Percentiles rank a stretch among this genome's conserved stretches.
phyloP scores from a whole-genome alignment of 1,140 invertebrate genomes.

The Aricia agestis region DNA sequence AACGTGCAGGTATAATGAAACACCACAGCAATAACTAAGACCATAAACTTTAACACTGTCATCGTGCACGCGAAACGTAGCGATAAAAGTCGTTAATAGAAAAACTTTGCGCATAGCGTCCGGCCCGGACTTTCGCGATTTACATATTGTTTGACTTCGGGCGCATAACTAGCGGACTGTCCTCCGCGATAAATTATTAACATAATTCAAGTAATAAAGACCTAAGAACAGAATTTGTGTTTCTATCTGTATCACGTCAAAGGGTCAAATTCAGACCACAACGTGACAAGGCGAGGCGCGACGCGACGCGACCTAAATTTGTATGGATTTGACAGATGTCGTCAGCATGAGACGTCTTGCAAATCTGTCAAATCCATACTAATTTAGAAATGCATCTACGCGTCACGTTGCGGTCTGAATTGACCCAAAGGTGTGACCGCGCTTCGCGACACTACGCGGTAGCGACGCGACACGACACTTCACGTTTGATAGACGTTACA shows the following conservation, averaged over 20 bases:
- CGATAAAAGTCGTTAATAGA: conserved; percentile 45
- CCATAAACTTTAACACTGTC: conserved; percentile 34
- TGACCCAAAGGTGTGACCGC: too few species aligned
- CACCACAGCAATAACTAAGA: conserved; percentile 5
- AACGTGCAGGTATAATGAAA: conserved; percentile 9
- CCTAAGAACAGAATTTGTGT: not conserved
- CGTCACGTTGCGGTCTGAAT: too few species aligned
- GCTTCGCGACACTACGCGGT: too few species aligned
- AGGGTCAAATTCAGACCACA: too few species aligned
- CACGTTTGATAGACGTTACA: too few species aligned
- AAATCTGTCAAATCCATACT: too few species aligned
- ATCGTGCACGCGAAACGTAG: conserved; percentile 35
- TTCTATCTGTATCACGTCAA: not conserved
- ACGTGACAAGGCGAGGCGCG: too few species aligned
- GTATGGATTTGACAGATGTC: too few species aligned
- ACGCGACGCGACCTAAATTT: too few species aligned
- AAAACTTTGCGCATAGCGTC: conserved; percentile 48
- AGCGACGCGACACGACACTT: too few species aligned
- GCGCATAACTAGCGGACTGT: conserved; percentile 10
- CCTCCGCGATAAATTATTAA: not conserved
- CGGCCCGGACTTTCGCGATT: conserved; percentile 29
- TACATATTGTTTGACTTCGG: conserved; percentile 29
- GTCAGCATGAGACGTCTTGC: too few species aligned
- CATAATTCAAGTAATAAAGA: not conserved
- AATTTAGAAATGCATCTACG: too few species aligned